These are phyloP conservation scores for Sorex araneus DNA, from an alignment of 2,113 vertebrate species.

Conservation along the genomic window DNA sequence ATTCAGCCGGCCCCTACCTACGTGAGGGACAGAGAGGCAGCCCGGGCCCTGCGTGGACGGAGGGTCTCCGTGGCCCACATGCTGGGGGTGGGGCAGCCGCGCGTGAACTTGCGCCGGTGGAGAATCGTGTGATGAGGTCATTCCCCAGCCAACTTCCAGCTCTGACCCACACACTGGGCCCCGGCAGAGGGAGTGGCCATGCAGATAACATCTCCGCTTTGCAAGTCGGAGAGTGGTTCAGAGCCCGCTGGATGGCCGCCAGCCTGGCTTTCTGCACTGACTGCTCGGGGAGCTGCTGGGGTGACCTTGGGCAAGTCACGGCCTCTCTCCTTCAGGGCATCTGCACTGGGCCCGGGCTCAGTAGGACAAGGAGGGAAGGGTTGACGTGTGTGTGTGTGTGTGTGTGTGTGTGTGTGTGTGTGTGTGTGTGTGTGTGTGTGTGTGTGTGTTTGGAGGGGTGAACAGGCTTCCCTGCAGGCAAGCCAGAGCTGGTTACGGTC, in stretches of 20 bases:
- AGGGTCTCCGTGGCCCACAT: not conserved
- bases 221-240: slow-evolving; percentile 45
- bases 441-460: no score
- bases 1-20: slow-evolving; percentile 68
- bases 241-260: slow-evolving; percentile 29
- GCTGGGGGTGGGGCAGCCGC: not conserved
- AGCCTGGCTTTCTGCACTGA: slow-evolving; percentile 55
- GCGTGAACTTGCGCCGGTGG: slow-evolving; percentile 43
- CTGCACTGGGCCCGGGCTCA: not conserved
- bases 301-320: slow-evolving; percentile 48
- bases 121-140: slow-evolving; percentile 76
- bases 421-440: no score
- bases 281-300: slow-evolving; percentile 19
- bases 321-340: not conserved
- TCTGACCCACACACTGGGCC: slow-evolving; percentile 69
- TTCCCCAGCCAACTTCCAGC: slow-evolving; percentile 69
- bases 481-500: not conserved
- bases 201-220: slow-evolving; percentile 76
- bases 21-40: slow-evolving; percentile 62
- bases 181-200: slow-evolving; percentile 63
- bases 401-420: no score
- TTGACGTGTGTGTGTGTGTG: no score
- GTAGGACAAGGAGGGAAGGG: not conserved
- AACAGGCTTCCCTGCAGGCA: not conserved
- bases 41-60: slow-evolving; percentile 45